Base-by-base conservation (phyloP, 2,797 vertebrate species). In the Sylvia borin region DNA sequence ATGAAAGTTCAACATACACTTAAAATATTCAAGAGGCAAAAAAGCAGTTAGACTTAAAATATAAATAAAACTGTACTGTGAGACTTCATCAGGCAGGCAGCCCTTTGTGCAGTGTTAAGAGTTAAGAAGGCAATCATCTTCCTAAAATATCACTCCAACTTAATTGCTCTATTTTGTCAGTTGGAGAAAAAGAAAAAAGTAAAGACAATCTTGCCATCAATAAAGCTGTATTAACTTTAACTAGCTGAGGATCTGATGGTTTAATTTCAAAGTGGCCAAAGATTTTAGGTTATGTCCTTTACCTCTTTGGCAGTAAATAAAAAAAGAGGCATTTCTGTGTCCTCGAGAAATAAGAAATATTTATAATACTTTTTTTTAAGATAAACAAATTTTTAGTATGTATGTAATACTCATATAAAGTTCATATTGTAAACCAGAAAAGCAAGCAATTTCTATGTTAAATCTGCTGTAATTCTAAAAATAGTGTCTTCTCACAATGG, bases 381-480 rank as follows among this genome's bases (percentile, higher is more conserved):
- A 68, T 48, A 47, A 73, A 76, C 14, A 45, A 34, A 21, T 8
- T 73, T 25, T 79, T 78, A 48, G 19, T 77, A 38, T 64, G 6
- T 62, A 17, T 90, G 31, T 76, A 57, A 31, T 40, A 26, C 16
- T 55, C 19, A 64, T 47, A 43, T 74, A 54, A 80, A 74, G 64
- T 45, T 32, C 38, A 58, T 19, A 20, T 25, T 86, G 38, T 31
- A 70, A 86, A 75, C 12, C 25, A 64, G 31, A 19, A 64, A 51
- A 77, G 11, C 13, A 90, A 71, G 6, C 3, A 70, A 40, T 81
- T 88, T 5, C 16, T 73, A 14, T 48, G 22, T 38, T 65, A 84
- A 60, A 72, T 38, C 11, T 86, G 21, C 34, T 60, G 67, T 86
- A 88, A 76, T 76, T 93, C 38, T 87, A 85, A 93, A 93, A 89